Evolutionary conservation across 2,797 vertebrate genomes (phyloP), one percentile per base, ranked within the genome.

Genomic region (Paratrypauchen microcephalus): DNA sequence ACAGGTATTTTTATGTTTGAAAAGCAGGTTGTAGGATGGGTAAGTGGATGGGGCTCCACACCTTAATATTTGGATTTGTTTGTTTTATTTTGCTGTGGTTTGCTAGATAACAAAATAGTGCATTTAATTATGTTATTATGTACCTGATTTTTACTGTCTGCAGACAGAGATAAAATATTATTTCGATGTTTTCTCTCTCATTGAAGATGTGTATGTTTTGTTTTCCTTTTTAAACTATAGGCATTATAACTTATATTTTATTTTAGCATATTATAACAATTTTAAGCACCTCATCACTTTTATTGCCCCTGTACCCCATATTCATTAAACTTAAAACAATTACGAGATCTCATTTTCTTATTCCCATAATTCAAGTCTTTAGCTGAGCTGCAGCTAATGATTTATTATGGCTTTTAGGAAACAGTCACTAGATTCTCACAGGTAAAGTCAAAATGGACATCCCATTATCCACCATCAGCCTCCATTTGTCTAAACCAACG

Each of bases 361-460:
- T 59, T 7, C 6, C 57, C 18, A 19, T 32, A 30, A 30, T n/a
- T 59, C 2, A 59, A 58, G 26, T 30, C 15, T 58, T 30, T 16
- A 52, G 30, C 61, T 73, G 26, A 73, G 79, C 32, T 72, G 52
- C 3, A 62, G 28, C 65, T 84, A 74, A 75, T 81, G 75, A 63
- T 78, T 78, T 69, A 74, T 74, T 76, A 52, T 69, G 61, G 66
- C 78, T 79, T 76, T 82, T 64, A 79, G 62, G 23, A 63, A 59
- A 67, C 80, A 79, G 71, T 73, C 59, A 68, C 81, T 39, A 21
- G 70, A 56, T 59, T 15, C 36, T 24, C n/a, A 15, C 26, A 45
- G 67, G 75, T 9, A 69, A 30, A 69, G 80, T 80, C 82, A 82
- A 82, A 82, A 75, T 59, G 57, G 59, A 68, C 73, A 72, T 83